These are phyloP conservation scores for Hirtodrosophila confusa DNA, from an alignment of 2,888 invertebrate species.

Conservation along the genomic window DNA sequence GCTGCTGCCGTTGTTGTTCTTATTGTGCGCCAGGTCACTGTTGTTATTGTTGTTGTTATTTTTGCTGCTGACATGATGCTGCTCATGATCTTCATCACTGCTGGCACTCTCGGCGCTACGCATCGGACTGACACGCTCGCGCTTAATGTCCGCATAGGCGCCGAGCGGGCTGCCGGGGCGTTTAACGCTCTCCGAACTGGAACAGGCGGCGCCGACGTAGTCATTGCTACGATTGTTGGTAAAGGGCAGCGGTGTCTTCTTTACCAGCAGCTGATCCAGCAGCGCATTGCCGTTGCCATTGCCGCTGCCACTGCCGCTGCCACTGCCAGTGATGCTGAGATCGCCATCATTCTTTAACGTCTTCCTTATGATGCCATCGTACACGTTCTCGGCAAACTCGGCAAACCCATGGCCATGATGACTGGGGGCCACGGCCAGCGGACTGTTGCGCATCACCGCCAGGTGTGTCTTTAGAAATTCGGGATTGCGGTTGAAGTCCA, in stretches of 20 bases:
- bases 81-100: constrained; percentile 67
- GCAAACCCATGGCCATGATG: constrained; percentile 66
- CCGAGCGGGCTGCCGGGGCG: constrained; percentile 82
- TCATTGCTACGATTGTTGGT: constrained; percentile 78
- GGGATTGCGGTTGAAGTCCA: constrained; percentile 84
- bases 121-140: constrained; percentile 84
- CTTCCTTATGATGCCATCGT: constrained; percentile 93
- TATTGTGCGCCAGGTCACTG: constrained; percentile 53
- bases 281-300: constrained; percentile 85
- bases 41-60: constrained; percentile 57
- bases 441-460: constrained; percentile 84
- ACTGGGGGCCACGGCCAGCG: constrained; percentile 61
- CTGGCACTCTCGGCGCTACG: constrained; percentile 56
- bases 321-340: constrained; percentile 6
- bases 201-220: constrained; percentile 59
- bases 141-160: constrained; percentile 85
- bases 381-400: constrained; percentile 87
- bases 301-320: constrained; percentile 7
- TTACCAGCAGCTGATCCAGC: constrained; percentile 87
- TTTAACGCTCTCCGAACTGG: constrained; percentile 63
- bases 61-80: constrained; percentile 62
- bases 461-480: constrained; percentile 92
- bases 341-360: constrained; percentile 86
- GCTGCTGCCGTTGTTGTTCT: constrained; percentile 51
- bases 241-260: constrained; percentile 85